These are phyloP conservation scores for Teleogryllus oceanicus DNA, from an alignment of 2,888 invertebrate genomes.

Conservation along the genomic window DNA sequence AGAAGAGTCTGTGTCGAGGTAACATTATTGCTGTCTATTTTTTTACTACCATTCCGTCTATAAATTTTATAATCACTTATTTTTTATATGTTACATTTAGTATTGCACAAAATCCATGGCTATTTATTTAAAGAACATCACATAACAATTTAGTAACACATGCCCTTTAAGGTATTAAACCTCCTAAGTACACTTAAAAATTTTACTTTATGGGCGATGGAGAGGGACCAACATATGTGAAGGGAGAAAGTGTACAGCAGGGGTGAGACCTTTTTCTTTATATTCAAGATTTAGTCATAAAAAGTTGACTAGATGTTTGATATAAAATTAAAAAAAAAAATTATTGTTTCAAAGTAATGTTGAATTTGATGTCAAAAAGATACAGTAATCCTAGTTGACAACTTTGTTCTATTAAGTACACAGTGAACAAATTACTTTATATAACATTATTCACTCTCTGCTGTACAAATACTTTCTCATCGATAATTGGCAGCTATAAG, in stretches of 20 bases:
- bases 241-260: background rate
- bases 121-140: background rate
- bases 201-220: background rate
- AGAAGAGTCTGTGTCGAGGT: slow-evolving; percentile 18
- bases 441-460: too few relatives aligned
- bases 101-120: slow-evolving; percentile 1
- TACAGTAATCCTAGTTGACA: too few relatives aligned
- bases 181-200: background rate
- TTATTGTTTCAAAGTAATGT: too few relatives aligned
- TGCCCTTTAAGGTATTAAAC: background rate
- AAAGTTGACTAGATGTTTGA: too few relatives aligned
- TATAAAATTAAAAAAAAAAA: too few relatives aligned
- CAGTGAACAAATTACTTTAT: too few relatives aligned
- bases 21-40: slow-evolving; percentile 2
- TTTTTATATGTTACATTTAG: background rate
- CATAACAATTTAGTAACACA: background rate
- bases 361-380: too few relatives aligned
- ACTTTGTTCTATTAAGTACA: too few relatives aligned
- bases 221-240: background rate
- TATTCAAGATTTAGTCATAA: too few relatives aligned
- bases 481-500: too few relatives aligned
- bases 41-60: background rate
- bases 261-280: too few relatives aligned
- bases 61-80: slow-evolving; percentile 10
- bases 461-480: too few relatives aligned